Conservation (phyloP, 2,113 vertebrate species). For the Stigmatopora nigra region DNA sequence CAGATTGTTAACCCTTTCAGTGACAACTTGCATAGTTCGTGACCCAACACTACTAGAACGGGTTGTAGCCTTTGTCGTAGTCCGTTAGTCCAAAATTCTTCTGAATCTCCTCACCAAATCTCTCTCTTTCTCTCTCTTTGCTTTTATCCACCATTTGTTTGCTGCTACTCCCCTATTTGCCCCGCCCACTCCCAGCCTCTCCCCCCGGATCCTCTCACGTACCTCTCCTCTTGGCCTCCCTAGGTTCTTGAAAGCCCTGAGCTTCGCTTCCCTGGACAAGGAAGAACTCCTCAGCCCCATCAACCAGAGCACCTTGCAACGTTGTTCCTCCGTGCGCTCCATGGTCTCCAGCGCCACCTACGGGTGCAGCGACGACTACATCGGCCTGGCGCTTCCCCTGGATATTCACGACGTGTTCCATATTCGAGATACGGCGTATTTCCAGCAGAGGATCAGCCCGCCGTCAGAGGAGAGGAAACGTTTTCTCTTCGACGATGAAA, state of each 20-base stretch:
- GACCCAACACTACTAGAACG: background rate
- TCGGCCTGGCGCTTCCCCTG: constrained; percentile 88
- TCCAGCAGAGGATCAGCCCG: constrained; percentile 87
- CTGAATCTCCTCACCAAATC: constrained; percentile 15
- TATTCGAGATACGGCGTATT: constrained; percentile 86
- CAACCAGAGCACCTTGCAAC: constrained; percentile 92
- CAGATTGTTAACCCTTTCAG: background rate
- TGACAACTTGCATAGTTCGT: background rate
- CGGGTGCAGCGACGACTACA: constrained; percentile 89
- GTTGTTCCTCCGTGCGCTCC: constrained; percentile 93
- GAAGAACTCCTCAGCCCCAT: constrained; percentile 96
- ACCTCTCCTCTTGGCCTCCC: constrained; percentile 58
- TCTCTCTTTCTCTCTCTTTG: constrained; percentile 21
- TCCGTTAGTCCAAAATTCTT: background rate
- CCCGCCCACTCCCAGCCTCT: constrained; percentile 41
- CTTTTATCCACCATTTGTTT: constrained; percentile 32
- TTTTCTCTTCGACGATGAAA: constrained; percentile 77
- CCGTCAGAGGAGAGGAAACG: constrained; percentile 80
- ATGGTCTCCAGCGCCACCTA: constrained; percentile 92
- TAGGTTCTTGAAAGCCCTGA: constrained; percentile 98
- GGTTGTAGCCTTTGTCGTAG: background rate
- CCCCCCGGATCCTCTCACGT: constrained; percentile 59
- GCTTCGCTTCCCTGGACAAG: constrained; percentile 96
- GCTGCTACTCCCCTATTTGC: constrained; percentile 29
- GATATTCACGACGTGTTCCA: constrained; percentile 96